Evolutionary conservation across 2,113 vertebrate genomes (phyloP).

Genomic region (Halichoerus grypus): DNA sequence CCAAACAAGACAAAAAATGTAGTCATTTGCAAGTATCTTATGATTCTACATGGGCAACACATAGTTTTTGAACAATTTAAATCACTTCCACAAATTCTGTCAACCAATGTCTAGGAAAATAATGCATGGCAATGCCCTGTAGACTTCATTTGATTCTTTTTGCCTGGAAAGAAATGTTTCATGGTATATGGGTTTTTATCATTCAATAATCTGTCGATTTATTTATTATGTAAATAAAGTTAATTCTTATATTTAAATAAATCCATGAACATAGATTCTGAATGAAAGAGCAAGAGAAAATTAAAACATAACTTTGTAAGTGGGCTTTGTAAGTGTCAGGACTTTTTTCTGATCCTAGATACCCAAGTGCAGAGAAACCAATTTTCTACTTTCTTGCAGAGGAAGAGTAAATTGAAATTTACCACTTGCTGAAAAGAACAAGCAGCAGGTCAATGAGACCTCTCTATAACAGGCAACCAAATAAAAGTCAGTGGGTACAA

Average conservation of each 20-base stretch:
- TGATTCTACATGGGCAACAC: not conserved
- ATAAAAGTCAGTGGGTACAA: conserved; percentile 57
- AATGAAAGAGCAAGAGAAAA: conserved; percentile 3
- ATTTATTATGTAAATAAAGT: not conserved
- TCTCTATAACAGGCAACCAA: conserved; percentile 28
- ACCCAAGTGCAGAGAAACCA: conserved; percentile 55
- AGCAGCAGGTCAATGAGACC: conserved; percentile 15
- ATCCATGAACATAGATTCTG: not conserved
- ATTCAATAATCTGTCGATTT: not conserved
- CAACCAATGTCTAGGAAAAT: not conserved
- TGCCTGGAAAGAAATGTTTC: not conserved
- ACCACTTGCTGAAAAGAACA: conserved; percentile 55
- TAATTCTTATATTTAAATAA: not conserved
- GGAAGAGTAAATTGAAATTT: conserved; percentile 71
- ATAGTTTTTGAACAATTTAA: not conserved
- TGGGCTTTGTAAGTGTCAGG: not conserved
- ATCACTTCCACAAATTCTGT: not conserved
- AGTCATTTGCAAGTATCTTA: not conserved
- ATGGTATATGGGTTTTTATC: not conserved
- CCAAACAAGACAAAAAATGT: not conserved
- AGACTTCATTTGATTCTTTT: not conserved
- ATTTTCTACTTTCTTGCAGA: conserved; percentile 60
- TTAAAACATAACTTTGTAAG: not conserved
- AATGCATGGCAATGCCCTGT: rapidly evolving
- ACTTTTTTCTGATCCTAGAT: conserved; percentile 27